phyloP scores from a whole-genome alignment of 2,888 invertebrate genomes.

The Thera britannica region DNA sequence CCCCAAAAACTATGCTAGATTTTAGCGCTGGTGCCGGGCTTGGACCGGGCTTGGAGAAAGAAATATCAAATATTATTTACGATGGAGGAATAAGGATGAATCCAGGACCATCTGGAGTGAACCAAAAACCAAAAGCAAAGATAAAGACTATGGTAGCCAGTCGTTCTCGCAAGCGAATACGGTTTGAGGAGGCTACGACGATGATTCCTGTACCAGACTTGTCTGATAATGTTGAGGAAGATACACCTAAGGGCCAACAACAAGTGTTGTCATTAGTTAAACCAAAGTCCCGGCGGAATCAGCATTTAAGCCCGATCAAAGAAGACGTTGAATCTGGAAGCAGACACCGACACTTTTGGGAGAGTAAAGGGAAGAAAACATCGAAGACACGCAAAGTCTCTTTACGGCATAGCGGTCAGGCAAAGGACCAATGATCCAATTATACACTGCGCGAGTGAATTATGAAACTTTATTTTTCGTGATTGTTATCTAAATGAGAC shows the following conservation, averaged over 20 bases:
- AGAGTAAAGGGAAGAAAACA: slow-evolving; percentile 50
- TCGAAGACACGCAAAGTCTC: slow-evolving; percentile 49
- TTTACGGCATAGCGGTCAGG: slow-evolving; percentile 29
- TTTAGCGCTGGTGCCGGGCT: slow-evolving; percentile 7
- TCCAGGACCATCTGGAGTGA: slow-evolving; percentile 28
- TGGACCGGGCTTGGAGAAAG: slow-evolving; percentile 36
- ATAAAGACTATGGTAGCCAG: slow-evolving; percentile 1
- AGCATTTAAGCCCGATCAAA: slow-evolving; percentile 38
- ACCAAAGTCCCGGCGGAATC: slow-evolving; percentile 29
- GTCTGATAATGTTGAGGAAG: slow-evolving; percentile 31
- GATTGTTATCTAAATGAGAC: slow-evolving; percentile 46
- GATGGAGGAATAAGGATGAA: slow-evolving; percentile 35
- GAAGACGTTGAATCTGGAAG: slow-evolving; percentile 46
- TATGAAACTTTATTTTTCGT: slow-evolving; percentile 43
- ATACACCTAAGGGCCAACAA: slow-evolving; percentile 26
- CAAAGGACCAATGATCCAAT: slow-evolving; percentile 19
- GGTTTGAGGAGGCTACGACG: slow-evolving; percentile 62
- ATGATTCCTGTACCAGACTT: slow-evolving; percentile 49
- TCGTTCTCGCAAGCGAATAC: slow-evolving; percentile 52
- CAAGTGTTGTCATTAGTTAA: slow-evolving; percentile 31
- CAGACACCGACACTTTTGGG: slow-evolving; percentile 62
- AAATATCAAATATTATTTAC: slow-evolving; percentile 34
- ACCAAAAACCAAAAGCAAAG: neutral
- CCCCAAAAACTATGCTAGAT: slow-evolving; percentile 9
- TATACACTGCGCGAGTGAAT: slow-evolving; percentile 35